Evolutionary conservation across 2,113 vertebrate species (phyloP).

Genomic region (Xiphophorus couchianus): DNA sequence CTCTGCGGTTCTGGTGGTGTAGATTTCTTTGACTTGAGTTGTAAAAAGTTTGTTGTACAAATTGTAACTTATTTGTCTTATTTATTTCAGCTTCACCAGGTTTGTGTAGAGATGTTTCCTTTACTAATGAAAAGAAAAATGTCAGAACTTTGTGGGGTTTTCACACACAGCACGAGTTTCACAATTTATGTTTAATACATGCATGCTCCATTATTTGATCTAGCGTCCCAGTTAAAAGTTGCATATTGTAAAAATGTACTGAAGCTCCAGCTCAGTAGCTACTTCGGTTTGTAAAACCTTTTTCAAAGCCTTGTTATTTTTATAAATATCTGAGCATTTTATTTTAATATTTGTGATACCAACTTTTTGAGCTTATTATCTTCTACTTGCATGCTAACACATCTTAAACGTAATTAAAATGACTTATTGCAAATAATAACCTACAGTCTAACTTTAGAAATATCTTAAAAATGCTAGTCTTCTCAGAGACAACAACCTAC

Average conservation of each 20-base stretch:
- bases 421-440: too few species aligned
- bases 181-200: slow-evolving; percentile 1
- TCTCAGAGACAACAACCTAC: too few species aligned
- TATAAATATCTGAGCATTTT: background rate
- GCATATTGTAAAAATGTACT: slow-evolving; percentile 10
- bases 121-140: slow-evolving; percentile 31
- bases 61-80: slow-evolving; percentile 16
- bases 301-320: background rate
- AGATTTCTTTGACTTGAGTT: slow-evolving; percentile 25
- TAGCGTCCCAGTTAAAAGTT: background rate
- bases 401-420: too few species aligned
- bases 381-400: background rate
- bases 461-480: too few species aligned
- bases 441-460: too few species aligned
- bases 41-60: slow-evolving; percentile 36
- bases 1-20: slow-evolving; percentile 8
- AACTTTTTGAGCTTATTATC: background rate
- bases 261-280: background rate
- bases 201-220: background rate
- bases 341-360: background rate
- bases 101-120: slow-evolving; percentile 23
- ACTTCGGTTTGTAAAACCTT: background rate
- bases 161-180: slow-evolving; percentile 9
- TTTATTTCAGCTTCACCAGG: background rate
- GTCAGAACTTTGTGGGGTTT: slow-evolving; percentile 7